Percentiles rank a stretch among this genome's conserved stretches.
phyloP scores from a whole-genome alignment of 2,888 invertebrate species.

The Agonopterix alstromeriana region DNA sequence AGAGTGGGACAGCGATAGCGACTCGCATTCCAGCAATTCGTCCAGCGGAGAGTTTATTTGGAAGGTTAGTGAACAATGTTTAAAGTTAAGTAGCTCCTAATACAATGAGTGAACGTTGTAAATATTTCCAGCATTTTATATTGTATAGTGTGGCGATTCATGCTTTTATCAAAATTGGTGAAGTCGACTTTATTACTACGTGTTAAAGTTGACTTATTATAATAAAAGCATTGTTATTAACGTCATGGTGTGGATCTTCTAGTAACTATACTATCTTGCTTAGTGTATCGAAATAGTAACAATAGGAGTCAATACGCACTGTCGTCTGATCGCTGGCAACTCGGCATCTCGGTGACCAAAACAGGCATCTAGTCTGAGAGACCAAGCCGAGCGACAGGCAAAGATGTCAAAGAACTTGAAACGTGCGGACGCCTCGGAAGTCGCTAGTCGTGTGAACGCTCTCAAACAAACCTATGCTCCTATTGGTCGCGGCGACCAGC shows the following conservation, averaged over 20 bases:
- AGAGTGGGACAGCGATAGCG: constrained; percentile 84
- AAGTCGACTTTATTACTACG: too few species aligned
- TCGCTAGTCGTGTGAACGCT: too few species aligned
- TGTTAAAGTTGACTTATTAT: too few species aligned
- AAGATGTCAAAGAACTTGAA: too few species aligned
- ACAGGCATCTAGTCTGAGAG: too few species aligned
- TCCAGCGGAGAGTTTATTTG: constrained; percentile 88
- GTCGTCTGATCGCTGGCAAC: not conserved
- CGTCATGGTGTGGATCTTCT: not conserved
- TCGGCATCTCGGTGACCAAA: too few species aligned
- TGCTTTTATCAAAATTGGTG: too few species aligned
- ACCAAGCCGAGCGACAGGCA: too few species aligned
- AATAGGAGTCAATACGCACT: not conserved
- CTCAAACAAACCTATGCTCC: too few species aligned
- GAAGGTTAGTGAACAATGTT: constrained; percentile 74
- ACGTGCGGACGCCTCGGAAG: too few species aligned
- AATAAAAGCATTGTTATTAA: not conserved
- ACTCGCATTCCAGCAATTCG: constrained; percentile 79
- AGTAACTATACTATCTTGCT: not conserved
- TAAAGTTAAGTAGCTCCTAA: not conserved
- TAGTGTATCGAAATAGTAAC: constrained; percentile 4
- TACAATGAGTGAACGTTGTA: not conserved
- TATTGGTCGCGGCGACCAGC: too few species aligned
- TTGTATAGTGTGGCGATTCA: not conserved
- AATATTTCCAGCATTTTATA: not conserved